phyloP scores from a whole-genome alignment of 2,888 invertebrate species.

The Mallateleia sp. region DNA sequence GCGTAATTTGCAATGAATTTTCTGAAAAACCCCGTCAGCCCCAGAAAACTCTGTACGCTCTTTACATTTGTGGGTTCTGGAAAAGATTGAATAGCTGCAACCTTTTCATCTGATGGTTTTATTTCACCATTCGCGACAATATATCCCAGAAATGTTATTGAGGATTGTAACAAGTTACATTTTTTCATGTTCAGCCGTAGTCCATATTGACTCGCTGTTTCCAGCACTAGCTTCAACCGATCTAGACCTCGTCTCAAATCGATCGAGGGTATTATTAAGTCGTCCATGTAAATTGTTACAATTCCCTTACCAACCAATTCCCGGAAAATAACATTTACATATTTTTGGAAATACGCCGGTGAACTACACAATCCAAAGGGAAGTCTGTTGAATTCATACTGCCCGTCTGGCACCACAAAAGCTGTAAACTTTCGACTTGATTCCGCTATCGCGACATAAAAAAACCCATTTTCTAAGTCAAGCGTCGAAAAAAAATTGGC shows the following conservation, averaged over 20 bases:
- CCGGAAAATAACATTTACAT: neutral
- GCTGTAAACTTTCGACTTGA: too few species aligned
- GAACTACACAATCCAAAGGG: constrained; percentile 44
- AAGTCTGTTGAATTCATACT: too few species aligned
- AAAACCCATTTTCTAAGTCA: too few species aligned
- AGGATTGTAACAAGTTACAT: constrained; percentile 1
- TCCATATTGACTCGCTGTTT: neutral
- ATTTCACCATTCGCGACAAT: constrained; percentile 43
- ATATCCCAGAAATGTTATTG: constrained; percentile 69
- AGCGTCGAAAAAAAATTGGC: constrained; percentile 78
- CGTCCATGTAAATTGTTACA: too few species aligned
- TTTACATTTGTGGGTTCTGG: constrained; percentile 51
- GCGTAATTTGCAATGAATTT: constrained; percentile 67
- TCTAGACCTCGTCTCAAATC: neutral
- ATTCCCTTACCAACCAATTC: constrained; percentile 33
- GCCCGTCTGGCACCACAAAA: constrained; percentile 58
- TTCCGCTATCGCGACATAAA: constrained; percentile 39
- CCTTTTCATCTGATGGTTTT: constrained; percentile 65
- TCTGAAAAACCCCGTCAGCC: constrained; percentile 74
- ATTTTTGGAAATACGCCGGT: constrained; percentile 57
- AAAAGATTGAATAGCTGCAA: constrained; percentile 53
- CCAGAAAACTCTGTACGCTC: constrained; percentile 73
- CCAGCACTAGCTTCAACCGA: neutral
- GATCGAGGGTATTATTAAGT: constrained; percentile 19
- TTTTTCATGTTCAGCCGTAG: neutral